These are phyloP conservation scores for Diadema setosum DNA, from an alignment of 35 echinoderm and acorn worm genomes.

Conservation along the genomic window DNA sequence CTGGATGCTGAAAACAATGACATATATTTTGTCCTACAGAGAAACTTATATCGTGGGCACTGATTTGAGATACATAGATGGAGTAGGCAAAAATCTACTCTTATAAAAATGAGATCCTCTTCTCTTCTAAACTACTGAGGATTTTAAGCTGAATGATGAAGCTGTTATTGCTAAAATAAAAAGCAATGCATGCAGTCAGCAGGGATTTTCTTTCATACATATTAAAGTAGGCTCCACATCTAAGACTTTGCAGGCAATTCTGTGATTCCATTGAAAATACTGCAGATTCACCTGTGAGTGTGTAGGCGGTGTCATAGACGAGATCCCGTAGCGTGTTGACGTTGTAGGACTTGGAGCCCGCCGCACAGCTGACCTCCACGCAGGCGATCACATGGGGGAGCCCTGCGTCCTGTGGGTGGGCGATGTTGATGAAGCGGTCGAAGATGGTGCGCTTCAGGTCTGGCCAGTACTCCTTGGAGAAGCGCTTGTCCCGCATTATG, in stretches of 20 bases:
- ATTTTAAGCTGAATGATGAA: background rate
- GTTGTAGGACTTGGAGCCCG: slow-evolving; percentile 22
- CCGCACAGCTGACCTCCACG: slow-evolving; percentile 66
- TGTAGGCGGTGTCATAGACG: slow-evolving; percentile 90
- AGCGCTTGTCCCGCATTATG: slow-evolving; percentile 48
- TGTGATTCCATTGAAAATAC: too few relatives aligned
- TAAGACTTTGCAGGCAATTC: background rate
- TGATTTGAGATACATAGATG: too few relatives aligned
- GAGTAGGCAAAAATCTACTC: too few relatives aligned
- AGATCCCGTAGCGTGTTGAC: slow-evolving; percentile 67
- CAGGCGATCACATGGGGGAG: slow-evolving; percentile 69
- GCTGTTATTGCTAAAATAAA: too few relatives aligned
- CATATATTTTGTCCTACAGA: too few relatives aligned
- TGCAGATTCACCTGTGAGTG: slow-evolving; percentile 77
- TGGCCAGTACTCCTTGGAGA: slow-evolving; percentile 72
- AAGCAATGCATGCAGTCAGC: too few relatives aligned
- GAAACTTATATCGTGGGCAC: too few relatives aligned
- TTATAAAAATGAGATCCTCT: too few relatives aligned
- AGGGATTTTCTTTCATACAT: too few relatives aligned
- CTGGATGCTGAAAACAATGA: too few relatives aligned
- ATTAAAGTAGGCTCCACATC: background rate
- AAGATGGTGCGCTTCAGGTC: slow-evolving; percentile 80
- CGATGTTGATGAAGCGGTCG: slow-evolving; percentile 85
- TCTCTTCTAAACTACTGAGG: background rate
- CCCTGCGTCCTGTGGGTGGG: slow-evolving; percentile 76